Evolutionary conservation across 2,113 vertebrate genomes (phyloP).

Genomic region (Thamnaconus septentrionalis): DNA sequence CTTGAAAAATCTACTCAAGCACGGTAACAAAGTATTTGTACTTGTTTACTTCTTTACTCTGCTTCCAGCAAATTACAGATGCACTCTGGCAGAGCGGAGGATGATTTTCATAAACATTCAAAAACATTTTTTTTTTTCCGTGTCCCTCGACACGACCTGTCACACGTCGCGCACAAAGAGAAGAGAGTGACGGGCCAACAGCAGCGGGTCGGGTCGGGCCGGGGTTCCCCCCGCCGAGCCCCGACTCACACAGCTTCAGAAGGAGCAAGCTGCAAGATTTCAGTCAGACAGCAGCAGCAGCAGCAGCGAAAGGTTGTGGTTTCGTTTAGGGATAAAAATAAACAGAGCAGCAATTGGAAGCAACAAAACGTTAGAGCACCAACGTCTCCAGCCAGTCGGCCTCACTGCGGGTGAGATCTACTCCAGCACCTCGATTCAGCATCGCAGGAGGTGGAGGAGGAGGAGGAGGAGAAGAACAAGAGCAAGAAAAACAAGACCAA

Average conservation of each 20-base stretch:
- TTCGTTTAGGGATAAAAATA: slow-evolving; percentile 20
- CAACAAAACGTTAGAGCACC: too few relatives aligned
- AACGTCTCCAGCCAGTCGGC: too few relatives aligned
- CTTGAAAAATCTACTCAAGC: too few relatives aligned
- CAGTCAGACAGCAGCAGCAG: background rate
- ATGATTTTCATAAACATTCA: slow-evolving; percentile 38
- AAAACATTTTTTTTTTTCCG: slow-evolving; percentile 39
- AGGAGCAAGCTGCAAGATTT: too few relatives aligned
- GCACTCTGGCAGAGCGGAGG: slow-evolving; percentile 20
- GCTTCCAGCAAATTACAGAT: background rate
- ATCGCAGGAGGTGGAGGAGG: too few relatives aligned
- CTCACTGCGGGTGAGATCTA: too few relatives aligned
- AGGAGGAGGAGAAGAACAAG: too few relatives aligned
- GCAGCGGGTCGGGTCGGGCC: slow-evolving; percentile 35
- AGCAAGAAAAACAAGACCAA: too few relatives aligned
- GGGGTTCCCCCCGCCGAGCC: slow-evolving; percentile 42
- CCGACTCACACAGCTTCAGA: slow-evolving; percentile 42
- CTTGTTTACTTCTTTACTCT: too few relatives aligned
- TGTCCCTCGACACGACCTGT: slow-evolving; percentile 45
- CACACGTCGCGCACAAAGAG: slow-evolving; percentile 47
- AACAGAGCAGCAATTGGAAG: slow-evolving; percentile 29
- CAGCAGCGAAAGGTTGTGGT: slow-evolving; percentile 20
- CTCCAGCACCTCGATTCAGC: too few relatives aligned
- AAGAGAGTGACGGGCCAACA: slow-evolving; percentile 55
- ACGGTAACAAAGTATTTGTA: too few relatives aligned